Conservation (phyloP, 1,140 invertebrate species). For the Procambarus virginalis region DNA sequence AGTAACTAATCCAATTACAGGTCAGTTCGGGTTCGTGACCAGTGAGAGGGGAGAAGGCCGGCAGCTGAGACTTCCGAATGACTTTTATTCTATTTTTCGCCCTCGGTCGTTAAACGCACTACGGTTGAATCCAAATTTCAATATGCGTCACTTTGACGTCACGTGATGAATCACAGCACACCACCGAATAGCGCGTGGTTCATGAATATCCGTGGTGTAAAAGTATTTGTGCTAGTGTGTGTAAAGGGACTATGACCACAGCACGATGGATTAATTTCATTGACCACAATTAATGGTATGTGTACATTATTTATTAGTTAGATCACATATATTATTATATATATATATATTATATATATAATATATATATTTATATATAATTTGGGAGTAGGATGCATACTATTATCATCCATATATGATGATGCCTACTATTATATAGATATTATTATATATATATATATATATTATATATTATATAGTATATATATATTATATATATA, state of each 20-base stretch:
- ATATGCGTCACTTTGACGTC: background rate
- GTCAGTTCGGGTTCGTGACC: constrained; percentile 11
- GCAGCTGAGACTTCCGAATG: background rate
- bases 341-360: constrained; percentile 7
- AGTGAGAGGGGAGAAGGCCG: constrained; percentile 4
- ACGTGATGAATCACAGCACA: background rate
- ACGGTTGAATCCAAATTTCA: background rate
- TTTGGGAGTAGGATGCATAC: no score
- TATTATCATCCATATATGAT: no score
- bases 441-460: no score
- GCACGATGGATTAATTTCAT: no score
- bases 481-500: no score
- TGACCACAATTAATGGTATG: background rate
- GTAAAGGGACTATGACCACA: no score
- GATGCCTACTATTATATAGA: no score
- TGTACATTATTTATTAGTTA: background rate
- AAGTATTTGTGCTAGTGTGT: no score
- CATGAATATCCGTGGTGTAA: no score
- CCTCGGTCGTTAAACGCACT: background rate
- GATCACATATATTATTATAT: background rate
- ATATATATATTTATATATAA: constrained; percentile 7
- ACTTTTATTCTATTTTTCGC: constrained; percentile 17
- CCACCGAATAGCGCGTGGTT: no score
- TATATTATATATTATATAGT: no score
- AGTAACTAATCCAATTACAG: constrained; percentile 16